These are phyloP conservation scores for Gryon sp. DNA, from an alignment of 1,140 invertebrate genomes.

Conservation along the genomic window DNA sequence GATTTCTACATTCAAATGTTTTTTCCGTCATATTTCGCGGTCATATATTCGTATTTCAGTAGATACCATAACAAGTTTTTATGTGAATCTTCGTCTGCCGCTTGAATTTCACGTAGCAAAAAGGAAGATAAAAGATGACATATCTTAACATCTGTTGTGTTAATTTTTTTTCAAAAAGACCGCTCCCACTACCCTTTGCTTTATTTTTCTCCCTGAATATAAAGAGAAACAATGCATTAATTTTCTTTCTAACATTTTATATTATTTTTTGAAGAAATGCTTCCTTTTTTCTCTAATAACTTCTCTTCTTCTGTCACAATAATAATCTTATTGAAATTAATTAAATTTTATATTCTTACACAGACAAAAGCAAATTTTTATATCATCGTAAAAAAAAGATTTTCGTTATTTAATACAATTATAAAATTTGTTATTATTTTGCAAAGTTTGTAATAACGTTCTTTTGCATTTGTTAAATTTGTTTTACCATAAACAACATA, in stretches of 20 bases:
- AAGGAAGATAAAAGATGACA: constrained; percentile 13
- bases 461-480: too few relatives aligned
- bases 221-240: constrained; percentile 17
- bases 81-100: constrained; percentile 32
- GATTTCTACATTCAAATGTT: constrained; percentile 25
- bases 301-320: too few relatives aligned
- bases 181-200: constrained; percentile 3
- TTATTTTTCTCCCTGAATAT: constrained; percentile 13
- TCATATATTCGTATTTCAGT: constrained; percentile 16
- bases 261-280: background rate
- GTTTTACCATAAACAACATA: too few relatives aligned
- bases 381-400: too few relatives aligned
- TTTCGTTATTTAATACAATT: too few relatives aligned
- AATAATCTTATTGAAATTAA: too few relatives aligned
- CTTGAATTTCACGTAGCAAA: constrained; percentile 8
- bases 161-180: constrained; percentile 31
- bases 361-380: too few relatives aligned
- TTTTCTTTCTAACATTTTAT: constrained; percentile 19
- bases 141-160: constrained; percentile 44
- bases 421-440: too few relatives aligned
- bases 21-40: constrained; percentile 10
- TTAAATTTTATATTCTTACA: too few relatives aligned
- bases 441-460: too few relatives aligned
- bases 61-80: constrained; percentile 39
- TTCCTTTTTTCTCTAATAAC: constrained; percentile 8